Base-by-base conservation (phyloP, 2,888 invertebrate genomes). In the Mimumesa dahlbomi region DNA sequence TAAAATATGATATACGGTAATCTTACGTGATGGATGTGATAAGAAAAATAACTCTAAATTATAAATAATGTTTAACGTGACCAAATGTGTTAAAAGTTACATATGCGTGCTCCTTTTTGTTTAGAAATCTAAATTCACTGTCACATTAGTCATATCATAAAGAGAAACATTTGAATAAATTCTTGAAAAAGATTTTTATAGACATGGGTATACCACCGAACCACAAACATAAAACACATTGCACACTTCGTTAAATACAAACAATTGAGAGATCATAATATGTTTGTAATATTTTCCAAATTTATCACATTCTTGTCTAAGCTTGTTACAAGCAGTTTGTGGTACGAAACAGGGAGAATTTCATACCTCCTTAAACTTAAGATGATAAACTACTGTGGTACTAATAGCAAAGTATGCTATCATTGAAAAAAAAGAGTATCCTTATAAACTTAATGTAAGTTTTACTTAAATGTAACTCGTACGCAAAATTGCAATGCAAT, bases 321-420 rank as follows among this genome's bases (percentile, higher is more conserved):
- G 7, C 34, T 0, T 6, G 53, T 34, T 22, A 25, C 14, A n/a
- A 62, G 7, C 34, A 48, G 4, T 42, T 6, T 7, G 6, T 42
- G 21, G 40, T 31, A n/a, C 9, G 64, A 31, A 49, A 38, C 38
- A 31, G 64, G 64, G 50, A 29, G 56, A 22, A 40, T 2, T 25
- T 38, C 19, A 48, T 49, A 7, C 11, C n/a, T 42, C 29, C 36
- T n/a, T 11, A 36, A 11, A 21, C n/a, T n/a, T n/a, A n/a, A n/a
- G n/a, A n/a, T n/a, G n/a, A n/a, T n/a, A n/a, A n/a, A n/a, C n/a
- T n/a, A n/a, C n/a, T n/a, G n/a, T n/a, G n/a, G n/a, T n/a, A n/a
- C n/a, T n/a, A n/a, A n/a, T n/a, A n/a, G n/a, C n/a, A n/a, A n/a
- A n/a, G n/a, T n/a, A n/a, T n/a, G n/a, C n/a, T n/a, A n/a, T n/a